Percentiles rank a stretch among this genome's conserved stretches.
Evolutionary conservation across 2,888 invertebrate genomes (phyloP).

Genomic region (Athalia cordata): DNA sequence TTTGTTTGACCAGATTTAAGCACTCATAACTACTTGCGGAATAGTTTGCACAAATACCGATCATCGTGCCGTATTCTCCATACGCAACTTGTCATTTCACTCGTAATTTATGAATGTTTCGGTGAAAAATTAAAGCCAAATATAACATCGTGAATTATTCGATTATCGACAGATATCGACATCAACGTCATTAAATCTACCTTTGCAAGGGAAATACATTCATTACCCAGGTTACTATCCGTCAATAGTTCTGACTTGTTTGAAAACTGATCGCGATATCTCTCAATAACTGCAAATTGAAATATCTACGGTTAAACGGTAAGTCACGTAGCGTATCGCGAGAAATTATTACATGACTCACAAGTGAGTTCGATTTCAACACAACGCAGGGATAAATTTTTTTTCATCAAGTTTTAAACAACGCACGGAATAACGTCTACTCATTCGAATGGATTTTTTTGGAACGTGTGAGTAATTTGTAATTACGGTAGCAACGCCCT

Average conservation of each 20-base stretch:
- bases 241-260: conserved; percentile 19
- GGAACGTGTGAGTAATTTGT: neutral
- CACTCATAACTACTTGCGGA: conserved; percentile 27
- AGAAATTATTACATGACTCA: conserved; percentile 3
- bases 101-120: neutral
- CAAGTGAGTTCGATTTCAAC: neutral
- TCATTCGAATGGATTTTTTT: too few relatives aligned
- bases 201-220: neutral
- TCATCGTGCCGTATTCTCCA: neutral
- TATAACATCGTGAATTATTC: neutral
- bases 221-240: conserved; percentile 25
- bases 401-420: too few relatives aligned
- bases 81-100: conserved; percentile 1
- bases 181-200: neutral
- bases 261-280: conserved; percentile 22
- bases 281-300: conserved; percentile 10
- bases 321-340: neutral
- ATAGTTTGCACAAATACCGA: conserved; percentile 29
- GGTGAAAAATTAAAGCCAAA: too few relatives aligned
- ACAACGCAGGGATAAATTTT: neutral
- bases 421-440: too few relatives aligned
- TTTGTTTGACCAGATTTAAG: conserved; percentile 34
- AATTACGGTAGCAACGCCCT: conserved; percentile 1
- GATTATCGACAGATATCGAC: neutral
- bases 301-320: neutral